Conservation (phyloP, 1,140 invertebrate genomes). For the Solen grandis region DNA sequence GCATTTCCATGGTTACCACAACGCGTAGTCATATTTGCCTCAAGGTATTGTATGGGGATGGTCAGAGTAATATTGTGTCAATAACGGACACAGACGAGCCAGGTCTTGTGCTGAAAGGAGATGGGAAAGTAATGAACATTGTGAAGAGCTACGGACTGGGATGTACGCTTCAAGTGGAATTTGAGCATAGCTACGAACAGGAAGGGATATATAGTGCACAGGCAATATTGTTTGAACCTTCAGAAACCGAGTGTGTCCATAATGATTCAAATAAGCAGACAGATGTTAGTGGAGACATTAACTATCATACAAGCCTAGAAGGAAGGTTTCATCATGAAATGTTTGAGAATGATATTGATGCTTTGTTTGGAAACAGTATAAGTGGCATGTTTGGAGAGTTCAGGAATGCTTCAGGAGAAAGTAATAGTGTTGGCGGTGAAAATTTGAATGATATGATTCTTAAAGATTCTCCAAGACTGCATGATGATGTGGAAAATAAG, state of each 20-base stretch:
- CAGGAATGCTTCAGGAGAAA: too few species aligned
- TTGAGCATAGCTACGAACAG: background rate
- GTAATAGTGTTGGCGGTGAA: too few species aligned
- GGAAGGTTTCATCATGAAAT: too few species aligned
- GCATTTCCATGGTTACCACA: slow-evolving; percentile 42
- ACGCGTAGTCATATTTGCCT: slow-evolving; percentile 8
- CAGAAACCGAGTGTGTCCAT: too few species aligned
- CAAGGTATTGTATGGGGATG: slow-evolving; percentile 37
- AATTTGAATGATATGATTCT: too few species aligned
- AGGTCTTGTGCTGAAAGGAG: slow-evolving; percentile 15
- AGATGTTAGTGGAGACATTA: too few species aligned
- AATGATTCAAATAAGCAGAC: too few species aligned
- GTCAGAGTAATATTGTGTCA: slow-evolving; percentile 9
- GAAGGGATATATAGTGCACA: slow-evolving; percentile 21
- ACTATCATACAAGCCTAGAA: too few species aligned
- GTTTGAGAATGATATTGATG: too few species aligned
- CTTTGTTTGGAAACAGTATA: too few species aligned
- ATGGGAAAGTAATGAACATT: slow-evolving; percentile 47
- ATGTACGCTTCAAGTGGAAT: slow-evolving; percentile 22
- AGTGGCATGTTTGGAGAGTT: too few species aligned
- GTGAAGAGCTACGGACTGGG: slow-evolving; percentile 36
- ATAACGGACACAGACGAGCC: slow-evolving; percentile 21
- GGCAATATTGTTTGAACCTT: slow-evolving; percentile 23
- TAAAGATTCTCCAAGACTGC: too few species aligned
- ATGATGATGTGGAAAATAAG: background rate